Evolutionary conservation across 2,888 invertebrate species (phyloP).

Genomic region (Caenorhabditis drosophilae): DNA sequence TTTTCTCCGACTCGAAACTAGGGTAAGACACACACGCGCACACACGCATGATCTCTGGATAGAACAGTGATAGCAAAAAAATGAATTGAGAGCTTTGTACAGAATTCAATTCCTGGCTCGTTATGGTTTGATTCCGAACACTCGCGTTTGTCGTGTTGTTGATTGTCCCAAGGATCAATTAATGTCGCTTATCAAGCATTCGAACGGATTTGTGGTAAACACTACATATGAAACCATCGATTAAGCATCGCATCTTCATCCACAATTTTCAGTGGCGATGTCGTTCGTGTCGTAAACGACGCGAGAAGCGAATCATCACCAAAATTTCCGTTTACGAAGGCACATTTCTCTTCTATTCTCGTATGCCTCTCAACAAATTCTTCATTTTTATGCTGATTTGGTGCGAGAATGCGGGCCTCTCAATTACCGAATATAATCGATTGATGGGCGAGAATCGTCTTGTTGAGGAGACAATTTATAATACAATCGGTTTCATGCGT

Average conservation of each 20-base stretch:
- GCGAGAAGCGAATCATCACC: slow-evolving; percentile 48
- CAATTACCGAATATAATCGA: slow-evolving; percentile 44
- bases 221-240: neutral
- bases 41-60: too few relatives aligned
- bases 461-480: slow-evolving; percentile 52
- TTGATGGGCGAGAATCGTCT: slow-evolving; percentile 47
- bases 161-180: slow-evolving; percentile 50
- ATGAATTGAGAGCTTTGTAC: too few relatives aligned
- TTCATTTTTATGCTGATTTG: slow-evolving; percentile 53
- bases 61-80: too few relatives aligned
- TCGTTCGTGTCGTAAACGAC: slow-evolving; percentile 46
- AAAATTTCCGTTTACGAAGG: slow-evolving; percentile 53
- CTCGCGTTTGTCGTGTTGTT: slow-evolving; percentile 37
- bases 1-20: slow-evolving; percentile 41
- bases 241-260: too few relatives aligned
- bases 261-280: slow-evolving; percentile 45
- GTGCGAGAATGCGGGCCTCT: slow-evolving; percentile 49
- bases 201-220: slow-evolving; percentile 51
- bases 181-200: slow-evolving; percentile 51
- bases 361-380: slow-evolving; percentile 53
- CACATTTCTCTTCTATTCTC: slow-evolving; percentile 48
- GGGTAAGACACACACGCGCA: too few relatives aligned
- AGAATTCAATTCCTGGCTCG: slow-evolving; percentile 50
- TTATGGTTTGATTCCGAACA: slow-evolving; percentile 51
- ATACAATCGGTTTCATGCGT: slow-evolving; percentile 51